Base-by-base conservation (phyloP, 2,888 invertebrate species). In the Griposia aprilina region DNA sequence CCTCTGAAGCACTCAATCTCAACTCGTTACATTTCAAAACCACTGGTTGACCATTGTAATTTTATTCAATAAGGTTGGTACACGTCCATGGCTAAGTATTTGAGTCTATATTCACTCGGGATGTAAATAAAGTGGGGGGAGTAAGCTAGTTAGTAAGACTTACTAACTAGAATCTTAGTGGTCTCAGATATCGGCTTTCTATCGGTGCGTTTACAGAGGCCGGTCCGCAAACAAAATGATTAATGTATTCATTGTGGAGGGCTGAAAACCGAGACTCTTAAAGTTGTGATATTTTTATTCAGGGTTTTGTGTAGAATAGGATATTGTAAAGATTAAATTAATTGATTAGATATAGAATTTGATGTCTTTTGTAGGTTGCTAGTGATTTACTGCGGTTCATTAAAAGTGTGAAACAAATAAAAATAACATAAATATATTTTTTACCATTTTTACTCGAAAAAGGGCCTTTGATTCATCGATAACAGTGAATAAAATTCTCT, bases 161-260 rank as follows among this genome's bases (percentile, higher is more conserved):
- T 36, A 36, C 2, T 36, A 36, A 36, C 30, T 36, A 36, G 30
- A 36, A 36, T 36, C 30, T 36, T 36, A 84, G 76, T 72, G 82
- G 62, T 30, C 23, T 73, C 60, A 41, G 41, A 60, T 75, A 79
- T 85, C 76, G 69, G 63, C 69, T 79, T 82, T 85, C 45, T 78
- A 74, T 84, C 82, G 74, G 62, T 67, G 8, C 26, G 48, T 72
- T 84, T 74, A 26, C 55, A 23, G 62, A 73, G 69, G 45, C 15
- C 36, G 41, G 62, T 59, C 60, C 6, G 68, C 85, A 74, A 82
- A 82, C 69, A 74, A 30, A n/a, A 65, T 76, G 23, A 67, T 81
- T 41, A 23, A 69, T 74, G 20, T 57, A 30, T 65, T 71, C 23
- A 41, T 23, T 63, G 15, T 52, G 17, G 17, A 30, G 7, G n/a